phyloP scores from a whole-genome alignment of 2,888 invertebrate genomes.

The Oxystoma pomonae region DNA sequence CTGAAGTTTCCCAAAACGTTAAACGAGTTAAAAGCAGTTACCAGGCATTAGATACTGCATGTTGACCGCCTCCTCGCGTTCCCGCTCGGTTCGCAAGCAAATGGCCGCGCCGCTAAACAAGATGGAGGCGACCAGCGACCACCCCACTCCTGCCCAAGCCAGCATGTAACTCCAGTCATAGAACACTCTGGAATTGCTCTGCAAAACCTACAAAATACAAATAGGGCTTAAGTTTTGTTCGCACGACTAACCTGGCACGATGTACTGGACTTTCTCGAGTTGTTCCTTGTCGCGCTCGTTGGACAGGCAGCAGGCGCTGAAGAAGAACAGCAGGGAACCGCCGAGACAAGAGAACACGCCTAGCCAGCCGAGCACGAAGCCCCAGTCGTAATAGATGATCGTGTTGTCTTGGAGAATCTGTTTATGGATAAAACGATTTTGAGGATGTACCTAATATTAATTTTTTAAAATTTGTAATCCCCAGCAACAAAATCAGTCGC shows the following conservation, averaged over 20 bases:
- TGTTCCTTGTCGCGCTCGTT: constrained; percentile 71
- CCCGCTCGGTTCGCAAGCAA: constrained; percentile 89
- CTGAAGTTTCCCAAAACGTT: too few species aligned
- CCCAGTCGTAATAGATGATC: constrained; percentile 77
- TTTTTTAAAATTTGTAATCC: too few species aligned
- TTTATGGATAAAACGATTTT: neutral
- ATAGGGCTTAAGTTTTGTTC: constrained; percentile 14
- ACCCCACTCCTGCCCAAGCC: constrained; percentile 94
- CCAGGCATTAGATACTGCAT: constrained; percentile 98
- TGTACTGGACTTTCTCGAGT: constrained; percentile 79
- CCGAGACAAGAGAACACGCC: constrained; percentile 72
- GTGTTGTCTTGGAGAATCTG: constrained; percentile 71
- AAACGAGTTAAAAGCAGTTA: constrained; percentile 46
- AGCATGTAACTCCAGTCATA: constrained; percentile 98
- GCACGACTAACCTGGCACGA: constrained; percentile 70
- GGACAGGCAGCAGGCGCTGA: constrained; percentile 72
- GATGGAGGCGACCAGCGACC: constrained; percentile 86
- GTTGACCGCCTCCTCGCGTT: constrained; percentile 93
- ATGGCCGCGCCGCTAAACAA: constrained; percentile 91
- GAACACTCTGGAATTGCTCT: constrained; percentile 77
- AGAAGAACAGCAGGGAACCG: constrained; percentile 74
- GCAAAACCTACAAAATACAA: constrained; percentile 63
- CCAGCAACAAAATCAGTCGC: too few species aligned
- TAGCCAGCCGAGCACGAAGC: constrained; percentile 81
- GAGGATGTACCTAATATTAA: too few species aligned